Conservation (phyloP, 1,140 invertebrate species). For the Drosophila arizonae region DNA sequence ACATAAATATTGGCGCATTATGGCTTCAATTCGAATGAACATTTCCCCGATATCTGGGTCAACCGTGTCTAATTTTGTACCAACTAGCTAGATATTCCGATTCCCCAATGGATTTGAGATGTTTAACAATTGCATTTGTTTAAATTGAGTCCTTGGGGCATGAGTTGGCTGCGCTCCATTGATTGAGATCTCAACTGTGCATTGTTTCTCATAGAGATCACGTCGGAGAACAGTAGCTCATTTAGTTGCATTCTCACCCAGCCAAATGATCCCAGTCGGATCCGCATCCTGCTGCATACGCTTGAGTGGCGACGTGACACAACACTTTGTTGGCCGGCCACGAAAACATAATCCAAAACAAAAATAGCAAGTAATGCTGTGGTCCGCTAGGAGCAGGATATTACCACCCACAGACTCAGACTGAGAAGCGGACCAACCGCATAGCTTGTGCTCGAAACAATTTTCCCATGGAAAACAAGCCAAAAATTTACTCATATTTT, state of each 20-base stretch:
- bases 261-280: conserved; percentile 33
- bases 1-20: conserved; percentile 68
- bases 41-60: conserved; percentile 52
- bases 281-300: conserved; percentile 18
- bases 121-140: background rate
- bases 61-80: conserved; percentile 19
- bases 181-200: conserved; percentile 16
- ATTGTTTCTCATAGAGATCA: conserved; percentile 20
- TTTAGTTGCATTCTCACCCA: conserved; percentile 38
- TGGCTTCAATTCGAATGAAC: conserved; percentile 56
- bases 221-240: background rate
- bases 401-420: conserved; percentile 57
- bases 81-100: background rate
- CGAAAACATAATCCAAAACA: conserved; percentile 13
- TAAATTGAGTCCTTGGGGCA: background rate
- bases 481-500: conserved; percentile 50
- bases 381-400: conserved; percentile 7
- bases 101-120: background rate
- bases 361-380: conserved; percentile 50
- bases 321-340: conserved; percentile 38
- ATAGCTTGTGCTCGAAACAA: conserved; percentile 12
- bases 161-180: background rate
- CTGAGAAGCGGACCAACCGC: conserved; percentile 2
- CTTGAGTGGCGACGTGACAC: conserved; percentile 56
- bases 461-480: conserved; percentile 62